These are phyloP conservation scores for Azemiops feae DNA, from an alignment of 2,113 vertebrate species.

Conservation along the genomic window DNA sequence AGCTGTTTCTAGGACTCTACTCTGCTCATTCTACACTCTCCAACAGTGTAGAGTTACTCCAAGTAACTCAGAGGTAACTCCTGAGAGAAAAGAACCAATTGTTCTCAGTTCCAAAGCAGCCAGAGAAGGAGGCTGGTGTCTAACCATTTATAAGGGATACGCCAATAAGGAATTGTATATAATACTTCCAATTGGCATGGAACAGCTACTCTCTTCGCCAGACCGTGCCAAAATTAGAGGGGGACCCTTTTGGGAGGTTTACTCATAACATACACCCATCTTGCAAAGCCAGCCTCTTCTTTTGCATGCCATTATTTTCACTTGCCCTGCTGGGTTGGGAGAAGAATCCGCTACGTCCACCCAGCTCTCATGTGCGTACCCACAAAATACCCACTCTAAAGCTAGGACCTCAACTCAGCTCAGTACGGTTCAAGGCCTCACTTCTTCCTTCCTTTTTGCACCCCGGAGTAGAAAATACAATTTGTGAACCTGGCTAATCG, in stretches of 20 bases:
- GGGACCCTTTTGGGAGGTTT: not conserved
- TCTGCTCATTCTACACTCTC: not conserved
- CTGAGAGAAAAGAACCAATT: not conserved
- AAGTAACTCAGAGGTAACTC: not conserved
- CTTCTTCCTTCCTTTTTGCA: not conserved
- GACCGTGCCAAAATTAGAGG: not conserved
- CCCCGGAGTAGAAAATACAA: not conserved
- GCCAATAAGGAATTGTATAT: not conserved
- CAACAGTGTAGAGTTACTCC: not conserved
- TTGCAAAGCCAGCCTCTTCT: not conserved
- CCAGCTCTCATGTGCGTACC: not conserved
- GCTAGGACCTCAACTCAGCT: not conserved
- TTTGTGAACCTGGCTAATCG: accelerated
- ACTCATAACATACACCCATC: not conserved
- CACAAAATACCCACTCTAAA: not conserved
- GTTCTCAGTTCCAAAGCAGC: not conserved
- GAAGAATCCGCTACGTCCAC: not conserved
- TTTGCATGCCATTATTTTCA: not conserved
- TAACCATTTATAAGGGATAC: not conserved
- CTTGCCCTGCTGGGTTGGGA: not conserved
- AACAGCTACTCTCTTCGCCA: not conserved
- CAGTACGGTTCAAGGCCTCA: not conserved
- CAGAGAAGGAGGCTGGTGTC: too few species aligned
- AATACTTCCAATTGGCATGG: not conserved
- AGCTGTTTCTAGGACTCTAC: not conserved